Conservation (phyloP, 2,113 vertebrate species). For the Phoenicopterus ruber region DNA sequence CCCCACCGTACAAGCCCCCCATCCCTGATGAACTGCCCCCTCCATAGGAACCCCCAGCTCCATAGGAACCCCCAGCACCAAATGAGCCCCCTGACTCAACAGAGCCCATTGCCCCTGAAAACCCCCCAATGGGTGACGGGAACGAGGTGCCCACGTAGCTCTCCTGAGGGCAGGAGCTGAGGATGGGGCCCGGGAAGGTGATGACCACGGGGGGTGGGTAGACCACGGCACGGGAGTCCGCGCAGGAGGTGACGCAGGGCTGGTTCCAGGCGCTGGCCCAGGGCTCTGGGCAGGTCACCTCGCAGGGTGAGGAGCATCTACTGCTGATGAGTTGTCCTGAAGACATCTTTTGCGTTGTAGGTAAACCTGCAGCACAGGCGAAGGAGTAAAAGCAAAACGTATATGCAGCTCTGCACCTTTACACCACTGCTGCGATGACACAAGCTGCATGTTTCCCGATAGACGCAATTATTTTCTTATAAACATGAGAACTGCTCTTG, state of each 20-base stretch:
- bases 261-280: accelerated
- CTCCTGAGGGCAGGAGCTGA: background rate
- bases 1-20: background rate
- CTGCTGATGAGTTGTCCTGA: background rate
- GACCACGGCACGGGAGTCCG: background rate
- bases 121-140: background rate
- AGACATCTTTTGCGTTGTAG: background rate
- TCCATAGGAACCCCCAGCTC: background rate
- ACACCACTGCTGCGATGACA: accelerated
- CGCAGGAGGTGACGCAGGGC: background rate
- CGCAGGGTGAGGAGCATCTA: background rate
- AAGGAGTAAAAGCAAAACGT: background rate
- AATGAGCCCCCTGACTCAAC: background rate
- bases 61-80: background rate
- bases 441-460: accelerated
- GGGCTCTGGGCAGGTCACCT: background rate
- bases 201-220: background rate
- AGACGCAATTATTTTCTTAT: background rate
- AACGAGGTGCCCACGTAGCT: background rate
- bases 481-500: background rate
- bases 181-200: slow-evolving; percentile 3
- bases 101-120: background rate
- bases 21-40: background rate
- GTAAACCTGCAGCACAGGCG: background rate
- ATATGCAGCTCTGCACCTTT: accelerated